Conservation (phyloP, 2,888 invertebrate species). For the Drosophila picticornis region DNA sequence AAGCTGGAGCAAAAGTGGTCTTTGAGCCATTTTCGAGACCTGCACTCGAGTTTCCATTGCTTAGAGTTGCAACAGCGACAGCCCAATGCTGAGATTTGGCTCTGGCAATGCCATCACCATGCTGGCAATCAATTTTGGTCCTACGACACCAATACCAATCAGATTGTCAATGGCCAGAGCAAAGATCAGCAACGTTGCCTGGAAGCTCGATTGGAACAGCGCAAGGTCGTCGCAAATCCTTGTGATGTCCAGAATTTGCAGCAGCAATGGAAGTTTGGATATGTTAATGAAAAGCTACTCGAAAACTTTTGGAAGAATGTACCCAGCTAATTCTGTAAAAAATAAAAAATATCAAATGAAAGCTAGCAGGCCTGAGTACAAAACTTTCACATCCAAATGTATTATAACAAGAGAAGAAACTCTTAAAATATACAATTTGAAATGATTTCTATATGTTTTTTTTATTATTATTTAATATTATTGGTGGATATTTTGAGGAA, state of each 20-base stretch:
- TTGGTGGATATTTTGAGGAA: background rate
- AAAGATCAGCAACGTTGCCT: conserved; percentile 88
- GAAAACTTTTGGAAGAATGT: conserved; percentile 62
- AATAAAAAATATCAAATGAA: background rate
- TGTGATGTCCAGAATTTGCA: conserved; percentile 86
- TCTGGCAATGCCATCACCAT: conserved; percentile 96
- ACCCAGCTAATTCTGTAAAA: background rate
- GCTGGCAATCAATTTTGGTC: conserved; percentile 97
- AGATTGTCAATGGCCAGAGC: conserved; percentile 64
- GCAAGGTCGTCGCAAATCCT: conserved; percentile 87
- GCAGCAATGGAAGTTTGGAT: conserved; percentile 82
- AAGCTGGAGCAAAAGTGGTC: conserved; percentile 77
- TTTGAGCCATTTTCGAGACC: conserved; percentile 78
- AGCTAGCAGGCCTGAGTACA: background rate
- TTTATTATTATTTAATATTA: background rate
- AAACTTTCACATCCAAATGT: background rate
- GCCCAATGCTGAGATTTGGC: conserved; percentile 89
- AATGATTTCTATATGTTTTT: background rate
- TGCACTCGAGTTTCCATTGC: conserved; percentile 88
- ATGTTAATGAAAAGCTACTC: conserved; percentile 70
- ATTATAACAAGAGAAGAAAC: background rate
- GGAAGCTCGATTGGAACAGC: conserved; percentile 87
- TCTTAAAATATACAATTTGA: background rate
- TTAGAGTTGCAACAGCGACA: conserved; percentile 91
- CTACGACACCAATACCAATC: conserved; percentile 88